Evolutionary conservation across 1,140 invertebrate genomes (phyloP), one percentile per base, ranked within the genome.

Genomic region (Argopecten irradians): DNA sequence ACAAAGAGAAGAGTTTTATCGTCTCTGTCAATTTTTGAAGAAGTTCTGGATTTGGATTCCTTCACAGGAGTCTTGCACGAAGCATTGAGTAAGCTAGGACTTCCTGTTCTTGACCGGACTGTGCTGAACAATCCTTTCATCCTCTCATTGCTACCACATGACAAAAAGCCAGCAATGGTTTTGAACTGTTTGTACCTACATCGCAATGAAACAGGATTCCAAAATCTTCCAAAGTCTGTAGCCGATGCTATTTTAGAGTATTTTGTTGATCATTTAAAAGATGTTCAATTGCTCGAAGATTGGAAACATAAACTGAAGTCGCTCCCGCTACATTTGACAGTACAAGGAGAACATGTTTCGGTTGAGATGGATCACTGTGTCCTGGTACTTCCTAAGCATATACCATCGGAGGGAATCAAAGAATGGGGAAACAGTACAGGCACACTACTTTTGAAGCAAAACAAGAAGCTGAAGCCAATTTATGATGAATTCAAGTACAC

Each of bases 401-500:
- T n/a, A n/a, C n/a, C n/a, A n/a, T n/a, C n/a, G n/a, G n/a, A n/a
- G n/a, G n/a, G n/a, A n/a, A n/a, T n/a, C n/a, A n/a, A n/a, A n/a
- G n/a, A n/a, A n/a, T n/a, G n/a, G n/a, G n/a, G n/a, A n/a, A n/a
- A n/a, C n/a, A n/a, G n/a, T 16, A 83, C 85, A 11, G 82, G 41
- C 34, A 83, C 91, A 2, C 16, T 90, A 19, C 71, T 91, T 82
- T 41, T 91, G 11, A 86, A 86, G 36, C 35, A 34, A 16, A 87
- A 32, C 0, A n/a, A n/a, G n/a, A 87, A 35, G 13, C 33, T 87
- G 5, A 46, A 34, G 0, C 9, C 32, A 5, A 84, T 91, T 0
- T 91, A 90, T 84, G 11, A 85, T 36, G 32, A 22, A 14, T 34
- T 93, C 33, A 86, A 35, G 7, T 84, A 88, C 32, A 46, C 87